phyloP scores from a whole-genome alignment of 1,140 invertebrate species.

The Aphelenchoides fujianensis region DNA sequence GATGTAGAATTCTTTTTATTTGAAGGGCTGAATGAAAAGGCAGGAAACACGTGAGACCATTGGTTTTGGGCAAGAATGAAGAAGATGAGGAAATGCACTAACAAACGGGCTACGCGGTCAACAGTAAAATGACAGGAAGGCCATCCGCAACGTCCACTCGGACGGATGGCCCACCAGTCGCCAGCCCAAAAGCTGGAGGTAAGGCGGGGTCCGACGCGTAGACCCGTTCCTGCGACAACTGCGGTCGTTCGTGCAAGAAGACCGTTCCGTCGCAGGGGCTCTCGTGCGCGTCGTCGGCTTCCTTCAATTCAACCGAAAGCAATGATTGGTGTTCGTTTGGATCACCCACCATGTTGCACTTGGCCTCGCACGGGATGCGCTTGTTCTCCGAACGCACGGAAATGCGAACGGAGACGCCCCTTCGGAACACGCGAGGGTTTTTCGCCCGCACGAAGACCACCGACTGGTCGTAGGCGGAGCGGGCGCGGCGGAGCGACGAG shows the following conservation, averaged over 20 bases:
- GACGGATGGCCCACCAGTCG: conserved; percentile 59
- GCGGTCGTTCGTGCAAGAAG: conserved; percentile 41
- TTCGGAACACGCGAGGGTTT: conserved; percentile 46
- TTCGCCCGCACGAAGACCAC: conserved; percentile 57
- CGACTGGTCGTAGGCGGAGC: conserved; percentile 57
- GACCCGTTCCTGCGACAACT: conserved; percentile 51
- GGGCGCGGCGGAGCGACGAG: conserved; percentile 52
- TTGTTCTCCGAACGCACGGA: conserved; percentile 38
- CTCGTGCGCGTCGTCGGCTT: conserved; percentile 19
- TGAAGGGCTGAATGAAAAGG: neutral
- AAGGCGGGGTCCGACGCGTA: conserved; percentile 55
- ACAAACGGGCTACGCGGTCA: no score
- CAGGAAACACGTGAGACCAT: neutral
- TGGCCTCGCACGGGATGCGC: conserved; percentile 43
- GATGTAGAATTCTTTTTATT: neutral
- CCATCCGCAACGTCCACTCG: conserved; percentile 54
- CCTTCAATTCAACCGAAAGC: conserved; percentile 40
- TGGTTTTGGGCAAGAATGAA: neutral
- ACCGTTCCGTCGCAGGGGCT: conserved; percentile 30
- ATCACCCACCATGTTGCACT: conserved; percentile 46
- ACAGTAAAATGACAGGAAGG: conserved; percentile 56
- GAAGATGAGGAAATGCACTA: no score
- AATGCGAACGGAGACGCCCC: conserved; percentile 49
- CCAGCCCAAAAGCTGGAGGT: conserved; percentile 54
- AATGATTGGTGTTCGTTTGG: conserved; percentile 17